Evolutionary conservation across 1,140 invertebrate genomes (phyloP), one percentile per base, ranked within the genome.

Genomic region (Sesamia nonagrioides): DNA sequence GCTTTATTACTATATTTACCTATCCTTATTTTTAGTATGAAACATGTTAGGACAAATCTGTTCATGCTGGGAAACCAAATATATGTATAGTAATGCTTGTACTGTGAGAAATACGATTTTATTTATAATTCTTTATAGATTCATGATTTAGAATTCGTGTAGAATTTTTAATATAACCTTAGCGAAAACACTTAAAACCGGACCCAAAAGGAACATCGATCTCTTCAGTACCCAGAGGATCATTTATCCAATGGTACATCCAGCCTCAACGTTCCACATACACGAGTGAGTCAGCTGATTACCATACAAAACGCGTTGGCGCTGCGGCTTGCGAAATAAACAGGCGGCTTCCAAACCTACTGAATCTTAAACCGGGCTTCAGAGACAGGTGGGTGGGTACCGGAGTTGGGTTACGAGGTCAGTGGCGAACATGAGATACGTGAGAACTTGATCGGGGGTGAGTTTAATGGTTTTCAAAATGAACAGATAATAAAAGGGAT

Each of bases 261-360:
- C 15, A 40, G 60, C 33, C 61, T 21, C 61, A 66, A 42, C 18
- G 45, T 54, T 52, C 54, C 68, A 27, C 42, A 45, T 52, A 54
- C 77, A 69, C 33, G 13, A 48, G 18, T 8, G 18, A 48, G 61
- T 15, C 33, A 40, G 56, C 56, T 72, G 21, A 78, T 78, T 78
- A 72, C 54, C 77, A 78, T 78, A 78, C 77, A 78, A 78, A 78
- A 71, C 45, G 56, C 77, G 56, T 63, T 50, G 66, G 27, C n/a
- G 54, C 66, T 37, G 50, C 76, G 18, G 52, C 61, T 18, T 21
- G 35, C 68, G 54, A 35, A 71, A 71, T 60, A 78, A 61, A 69
- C 50, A 37, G 48, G 18, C 54, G 61, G 37, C 56, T 35, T 42
- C 37, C 61, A 66, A 66, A 69, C 66, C 18, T 48, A 45, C 42